Evolutionary conservation across 2,113 vertebrate species (phyloP).

Genomic region (Erythrocercus mccallii): DNA sequence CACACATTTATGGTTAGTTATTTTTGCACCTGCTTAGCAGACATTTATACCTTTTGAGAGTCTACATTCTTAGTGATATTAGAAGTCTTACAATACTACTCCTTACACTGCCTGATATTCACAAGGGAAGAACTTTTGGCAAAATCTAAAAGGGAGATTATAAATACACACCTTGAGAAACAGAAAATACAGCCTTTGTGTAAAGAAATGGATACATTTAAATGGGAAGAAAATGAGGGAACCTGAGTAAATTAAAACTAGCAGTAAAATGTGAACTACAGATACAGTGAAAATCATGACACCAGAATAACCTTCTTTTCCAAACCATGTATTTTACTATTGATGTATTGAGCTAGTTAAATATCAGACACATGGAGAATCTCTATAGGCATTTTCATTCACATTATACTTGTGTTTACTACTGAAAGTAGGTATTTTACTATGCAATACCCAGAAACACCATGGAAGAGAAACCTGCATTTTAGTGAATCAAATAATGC

Average conservation of each 20-base stretch:
- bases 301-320: neutral
- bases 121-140: neutral
- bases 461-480: neutral
- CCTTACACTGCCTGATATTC: neutral
- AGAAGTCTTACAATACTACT: neutral
- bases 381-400: neutral
- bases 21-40: neutral
- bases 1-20: neutral
- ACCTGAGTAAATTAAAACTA: neutral
- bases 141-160: neutral
- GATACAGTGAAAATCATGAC: neutral
- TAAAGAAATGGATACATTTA: neutral
- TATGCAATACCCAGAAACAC: neutral
- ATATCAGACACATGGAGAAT: neutral
- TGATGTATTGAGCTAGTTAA: neutral
- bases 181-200: neutral
- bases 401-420: neutral
- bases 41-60: neutral
- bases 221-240: neutral
- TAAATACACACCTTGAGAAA: neutral
- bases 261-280: neutral
- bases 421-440: neutral
- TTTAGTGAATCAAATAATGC: neutral
- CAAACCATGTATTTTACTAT: neutral
- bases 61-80: neutral